Percentiles rank a stretch among this genome's conserved stretches.
Conservation (phyloP, 2,113 vertebrate genomes). For the Erythrolamprus reginae region DNA sequence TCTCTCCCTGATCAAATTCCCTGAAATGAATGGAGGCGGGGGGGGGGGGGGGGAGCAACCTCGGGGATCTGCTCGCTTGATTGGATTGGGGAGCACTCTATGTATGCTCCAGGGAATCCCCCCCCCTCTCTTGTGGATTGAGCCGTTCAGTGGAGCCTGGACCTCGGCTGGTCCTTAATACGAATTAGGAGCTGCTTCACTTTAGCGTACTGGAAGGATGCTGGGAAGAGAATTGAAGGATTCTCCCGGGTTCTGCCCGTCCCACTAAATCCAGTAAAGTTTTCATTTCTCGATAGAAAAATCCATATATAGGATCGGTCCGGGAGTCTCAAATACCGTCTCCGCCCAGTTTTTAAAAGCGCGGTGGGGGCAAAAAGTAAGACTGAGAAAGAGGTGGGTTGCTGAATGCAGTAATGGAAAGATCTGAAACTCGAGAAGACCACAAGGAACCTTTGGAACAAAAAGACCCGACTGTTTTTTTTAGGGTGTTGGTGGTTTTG, state of each 20-base stretch:
- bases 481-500: not conserved
- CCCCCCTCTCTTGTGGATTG: not conserved
- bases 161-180: not conserved
- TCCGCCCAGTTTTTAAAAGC: not conserved
- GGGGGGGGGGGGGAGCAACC: no score
- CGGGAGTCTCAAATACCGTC: not conserved
- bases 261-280: not conserved
- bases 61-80: not conserved
- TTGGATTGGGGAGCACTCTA: not conserved
- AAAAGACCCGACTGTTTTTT: not conserved
- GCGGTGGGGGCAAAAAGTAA: no score
- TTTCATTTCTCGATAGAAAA: not conserved
- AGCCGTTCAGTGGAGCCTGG: not conserved
- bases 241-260: not conserved
- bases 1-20: constrained; percentile 9
- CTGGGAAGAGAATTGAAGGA: not conserved
- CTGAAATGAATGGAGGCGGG: not conserved
- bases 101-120: not conserved
- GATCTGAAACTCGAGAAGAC: not conserved
- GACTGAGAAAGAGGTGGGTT: not conserved
- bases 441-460: not conserved
- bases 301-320: no score
- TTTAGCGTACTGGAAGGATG: not conserved
- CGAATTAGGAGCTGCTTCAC: not conserved
- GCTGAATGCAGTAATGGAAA: not conserved